Evolutionary conservation across 2,888 invertebrate species (phyloP).

Genomic region (Rhimphoctona megacephalus): DNA sequence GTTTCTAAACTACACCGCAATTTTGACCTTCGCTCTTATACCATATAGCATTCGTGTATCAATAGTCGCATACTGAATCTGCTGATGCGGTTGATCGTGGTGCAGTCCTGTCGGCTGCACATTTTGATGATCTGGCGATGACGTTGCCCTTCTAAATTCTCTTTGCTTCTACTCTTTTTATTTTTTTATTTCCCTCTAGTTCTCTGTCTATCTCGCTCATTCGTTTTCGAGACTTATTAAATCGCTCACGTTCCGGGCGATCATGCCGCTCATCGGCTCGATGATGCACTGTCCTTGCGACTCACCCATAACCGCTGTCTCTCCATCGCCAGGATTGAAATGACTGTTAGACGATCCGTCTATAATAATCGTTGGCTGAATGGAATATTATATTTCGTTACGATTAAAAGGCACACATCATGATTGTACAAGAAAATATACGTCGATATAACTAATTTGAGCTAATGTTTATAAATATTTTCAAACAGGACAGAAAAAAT

Average conservation of each 20-base stretch:
- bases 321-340: slow-evolving; percentile 22
- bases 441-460: neutral
- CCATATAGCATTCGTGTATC: neutral
- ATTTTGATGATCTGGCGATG: slow-evolving; percentile 71
- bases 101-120: slow-evolving; percentile 54
- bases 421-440: slow-evolving; percentile 3
- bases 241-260: slow-evolving; percentile 55
- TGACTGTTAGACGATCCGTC: slow-evolving; percentile 38
- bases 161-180: slow-evolving; percentile 54
- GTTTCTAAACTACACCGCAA: neutral
- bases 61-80: slow-evolving; percentile 32
- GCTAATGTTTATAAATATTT: neutral
- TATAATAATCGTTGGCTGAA: slow-evolving; percentile 29
- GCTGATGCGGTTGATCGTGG: slow-evolving; percentile 47
- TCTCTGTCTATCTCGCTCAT: slow-evolving; percentile 27
- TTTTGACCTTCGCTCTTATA: slow-evolving; percentile 23
- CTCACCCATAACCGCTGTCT: slow-evolving; percentile 27
- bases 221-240: slow-evolving; percentile 47
- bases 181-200: slow-evolving; percentile 40
- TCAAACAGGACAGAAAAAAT: neutral
- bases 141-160: slow-evolving; percentile 65
- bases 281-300: slow-evolving; percentile 60
- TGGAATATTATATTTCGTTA: slow-evolving; percentile 33
- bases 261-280: slow-evolving; percentile 57
- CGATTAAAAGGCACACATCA: neutral